Percentiles rank a stretch among this genome's conserved stretches.
These are phyloP conservation scores for Eleginops maclovinus DNA, from an alignment of 2,113 vertebrate species.

Conservation along the genomic window DNA sequence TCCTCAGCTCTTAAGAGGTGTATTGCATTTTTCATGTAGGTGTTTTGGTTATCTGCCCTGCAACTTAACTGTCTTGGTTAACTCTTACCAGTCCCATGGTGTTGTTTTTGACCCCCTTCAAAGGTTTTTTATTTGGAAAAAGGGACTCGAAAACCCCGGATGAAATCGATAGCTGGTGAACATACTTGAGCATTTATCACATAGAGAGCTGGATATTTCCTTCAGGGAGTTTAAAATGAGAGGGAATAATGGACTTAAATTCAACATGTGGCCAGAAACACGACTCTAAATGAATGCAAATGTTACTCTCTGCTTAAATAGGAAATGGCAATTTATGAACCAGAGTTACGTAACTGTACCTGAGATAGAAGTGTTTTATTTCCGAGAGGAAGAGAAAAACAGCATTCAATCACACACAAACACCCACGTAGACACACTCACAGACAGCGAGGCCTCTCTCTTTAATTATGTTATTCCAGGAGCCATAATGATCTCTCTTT, in stretches of 20 bases:
- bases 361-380: slow-evolving; percentile 36
- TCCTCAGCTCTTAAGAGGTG: background rate
- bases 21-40: background rate
- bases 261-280: background rate
- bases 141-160: too few relatives aligned
- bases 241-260: background rate
- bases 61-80: background rate
- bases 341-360: slow-evolving; percentile 43
- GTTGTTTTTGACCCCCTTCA: background rate
- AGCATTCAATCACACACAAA: slow-evolving; percentile 31
- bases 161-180: background rate
- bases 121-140: too few relatives aligned
- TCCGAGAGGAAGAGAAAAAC: slow-evolving; percentile 44
- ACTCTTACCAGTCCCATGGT: background rate
- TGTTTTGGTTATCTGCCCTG: background rate
- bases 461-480: slow-evolving; percentile 80
- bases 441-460: slow-evolving; percentile 53
- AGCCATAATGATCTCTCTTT: slow-evolving; percentile 75
- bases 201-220: background rate
- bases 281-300: background rate
- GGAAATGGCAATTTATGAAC: slow-evolving; percentile 3
- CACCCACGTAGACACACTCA: background rate
- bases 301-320: background rate
- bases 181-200: background rate
- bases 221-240: background rate